Base-by-base conservation (phyloP, 1,140 invertebrate species). In the Ips nitidus region DNA sequence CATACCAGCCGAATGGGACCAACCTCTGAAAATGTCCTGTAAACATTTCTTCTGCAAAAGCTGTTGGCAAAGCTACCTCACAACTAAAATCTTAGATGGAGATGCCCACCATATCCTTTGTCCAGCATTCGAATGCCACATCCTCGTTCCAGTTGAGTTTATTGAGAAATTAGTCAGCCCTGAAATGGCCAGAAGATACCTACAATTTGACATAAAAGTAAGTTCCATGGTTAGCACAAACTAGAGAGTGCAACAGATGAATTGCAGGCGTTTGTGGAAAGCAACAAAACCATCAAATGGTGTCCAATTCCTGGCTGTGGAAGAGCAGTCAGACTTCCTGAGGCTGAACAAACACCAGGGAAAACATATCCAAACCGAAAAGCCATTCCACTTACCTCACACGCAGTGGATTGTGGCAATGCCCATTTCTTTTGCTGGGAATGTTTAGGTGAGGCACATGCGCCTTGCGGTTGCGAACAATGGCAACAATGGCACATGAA, bases 401-500 rank as follows among this genome's bases (percentile, higher is more conserved):
- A 88, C 71, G 86, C 88, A 39, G 89, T 91, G n/a, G 89, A 91
- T 77, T 91, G 90, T 79, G 88, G 89, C 7, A 87, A 86, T 77
- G 87, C 88, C 37, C 90, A 91, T 79, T 89, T 88, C 77, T 91
- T 91, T 78, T 91, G 90, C 75, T 91, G 89, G 89, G 88, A 83
- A 72, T 82, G 80, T 70, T 75, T 82, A 60, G 86, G 85, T n/a
- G 89, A 90, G 75, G 88, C 89, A 38, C 90, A 91, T 80, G 88
- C 89, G 52, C 90, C 90, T 0, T 84, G 84, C 72, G 86, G 86
- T 41, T 91, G 90, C 81, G 81, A 84, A 55, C 86, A 88, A 74
- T 90, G 88, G 87, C 81, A 81, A 66, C 84, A 84, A 68, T 91
- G 90, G 90, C 83, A 85, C 65, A 72, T 82, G 43, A 88, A 89